Percentiles rank a stretch among this genome's conserved stretches.
Evolutionary conservation across 2,113 vertebrate species (phyloP).

Genomic region (Sander vitreus): DNA sequence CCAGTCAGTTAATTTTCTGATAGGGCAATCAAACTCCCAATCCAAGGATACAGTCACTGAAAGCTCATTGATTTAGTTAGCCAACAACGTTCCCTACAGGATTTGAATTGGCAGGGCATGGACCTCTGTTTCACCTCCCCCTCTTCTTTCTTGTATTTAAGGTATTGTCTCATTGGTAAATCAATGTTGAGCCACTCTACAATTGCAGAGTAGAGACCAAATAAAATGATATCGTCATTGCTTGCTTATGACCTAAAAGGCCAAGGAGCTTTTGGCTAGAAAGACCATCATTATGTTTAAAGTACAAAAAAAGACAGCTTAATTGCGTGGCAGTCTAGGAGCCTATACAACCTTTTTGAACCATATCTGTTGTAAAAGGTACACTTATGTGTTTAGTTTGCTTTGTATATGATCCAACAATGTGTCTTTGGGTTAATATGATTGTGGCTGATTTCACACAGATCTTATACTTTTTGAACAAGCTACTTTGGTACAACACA

Average conservation of each 20-base stretch:
- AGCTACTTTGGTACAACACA: background rate
- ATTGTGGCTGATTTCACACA: background rate
- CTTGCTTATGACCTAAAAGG: background rate
- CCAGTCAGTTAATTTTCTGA: background rate
- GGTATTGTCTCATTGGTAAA: background rate
- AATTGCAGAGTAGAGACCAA: background rate
- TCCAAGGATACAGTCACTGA: background rate
- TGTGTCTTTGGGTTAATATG: background rate
- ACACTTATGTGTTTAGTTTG: background rate
- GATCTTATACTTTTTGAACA: background rate
- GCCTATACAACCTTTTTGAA: background rate
- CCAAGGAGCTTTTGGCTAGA: background rate
- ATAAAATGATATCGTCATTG: background rate
- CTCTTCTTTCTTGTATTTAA: background rate
- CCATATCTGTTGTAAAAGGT: background rate
- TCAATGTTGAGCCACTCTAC: background rate
- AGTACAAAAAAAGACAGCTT: background rate
- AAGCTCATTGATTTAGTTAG: background rate
- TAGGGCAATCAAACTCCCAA: background rate
- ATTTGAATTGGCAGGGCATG: background rate
- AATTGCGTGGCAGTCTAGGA: background rate
- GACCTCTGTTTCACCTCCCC: background rate
- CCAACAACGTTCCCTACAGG: background rate
- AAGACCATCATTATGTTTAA: background rate
- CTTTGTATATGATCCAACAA: background rate